phyloP scores from a whole-genome alignment of 2,113 vertebrate genomes.

The Colius striatus region DNA sequence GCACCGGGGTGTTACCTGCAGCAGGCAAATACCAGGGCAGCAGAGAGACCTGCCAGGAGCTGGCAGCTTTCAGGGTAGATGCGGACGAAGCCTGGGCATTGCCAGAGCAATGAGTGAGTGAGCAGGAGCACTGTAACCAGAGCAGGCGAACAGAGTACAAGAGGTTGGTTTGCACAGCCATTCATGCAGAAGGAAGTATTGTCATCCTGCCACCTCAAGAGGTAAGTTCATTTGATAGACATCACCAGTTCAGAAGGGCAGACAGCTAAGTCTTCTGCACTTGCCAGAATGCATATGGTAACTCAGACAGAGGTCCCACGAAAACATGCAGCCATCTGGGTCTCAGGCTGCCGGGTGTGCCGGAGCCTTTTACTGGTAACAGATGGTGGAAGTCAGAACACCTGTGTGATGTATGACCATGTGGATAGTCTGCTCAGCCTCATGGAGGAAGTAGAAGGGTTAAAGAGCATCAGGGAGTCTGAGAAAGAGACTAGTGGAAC shows the following conservation, averaged over 20 bases:
- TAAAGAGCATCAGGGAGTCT: background rate
- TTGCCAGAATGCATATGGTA: background rate
- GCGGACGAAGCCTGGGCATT: background rate
- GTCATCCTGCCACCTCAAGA: background rate
- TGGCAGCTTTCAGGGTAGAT: accelerated
- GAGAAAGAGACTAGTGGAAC: background rate
- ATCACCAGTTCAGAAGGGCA: background rate
- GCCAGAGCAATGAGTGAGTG: background rate
- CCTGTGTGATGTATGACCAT: background rate
- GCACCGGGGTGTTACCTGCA: background rate
- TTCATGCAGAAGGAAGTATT: accelerated
- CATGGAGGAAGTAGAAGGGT: background rate
- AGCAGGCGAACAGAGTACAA: background rate
- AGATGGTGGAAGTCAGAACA: background rate
- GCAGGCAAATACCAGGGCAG: too few relatives aligned
- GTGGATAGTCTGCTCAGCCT: background rate
- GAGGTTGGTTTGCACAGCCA: background rate
- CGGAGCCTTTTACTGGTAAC: background rate
- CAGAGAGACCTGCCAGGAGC: background rate
- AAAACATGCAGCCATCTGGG: background rate
- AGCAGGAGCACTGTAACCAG: background rate
- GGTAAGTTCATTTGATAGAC: background rate
- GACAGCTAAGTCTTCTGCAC: background rate
- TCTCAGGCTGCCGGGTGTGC: background rate
- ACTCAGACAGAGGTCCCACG: background rate